These are phyloP conservation scores for Pygoscelis adeliae DNA, from an alignment of 2,113 vertebrate genomes.

Conservation along the genomic window DNA sequence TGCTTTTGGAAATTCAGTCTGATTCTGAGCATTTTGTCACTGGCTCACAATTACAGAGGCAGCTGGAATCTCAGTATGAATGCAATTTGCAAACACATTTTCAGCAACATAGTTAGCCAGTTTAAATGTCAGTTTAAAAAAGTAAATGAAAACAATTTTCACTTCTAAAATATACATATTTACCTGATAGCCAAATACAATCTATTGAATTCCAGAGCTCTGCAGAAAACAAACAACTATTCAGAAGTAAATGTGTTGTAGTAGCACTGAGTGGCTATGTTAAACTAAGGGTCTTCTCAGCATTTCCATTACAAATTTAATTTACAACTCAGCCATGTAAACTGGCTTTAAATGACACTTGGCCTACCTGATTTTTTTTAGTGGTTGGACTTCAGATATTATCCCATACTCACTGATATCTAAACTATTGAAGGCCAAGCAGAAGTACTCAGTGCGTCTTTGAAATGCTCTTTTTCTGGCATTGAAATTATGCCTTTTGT, in stretches of 20 bases:
- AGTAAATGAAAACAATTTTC: background rate
- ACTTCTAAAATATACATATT: background rate
- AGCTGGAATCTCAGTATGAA: background rate
- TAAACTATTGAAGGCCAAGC: background rate
- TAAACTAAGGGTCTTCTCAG: background rate
- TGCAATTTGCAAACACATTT: background rate
- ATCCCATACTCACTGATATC: background rate
- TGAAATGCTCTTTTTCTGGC: background rate
- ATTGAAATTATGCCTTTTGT: background rate
- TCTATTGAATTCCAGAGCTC: background rate
- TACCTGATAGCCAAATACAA: background rate
- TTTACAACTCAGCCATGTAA: background rate
- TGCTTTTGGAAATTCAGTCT: background rate
- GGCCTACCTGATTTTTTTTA: background rate
- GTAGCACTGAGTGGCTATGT: background rate
- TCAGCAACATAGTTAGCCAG: background rate
- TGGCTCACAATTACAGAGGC: background rate
- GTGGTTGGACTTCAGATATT: background rate
- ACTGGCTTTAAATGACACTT: background rate
- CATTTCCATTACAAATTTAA: background rate
- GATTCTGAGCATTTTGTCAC: background rate
- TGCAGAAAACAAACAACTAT: background rate
- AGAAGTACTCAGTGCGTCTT: background rate
- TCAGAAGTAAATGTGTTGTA: background rate
- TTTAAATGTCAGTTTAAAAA: background rate